Evolutionary conservation across 2,797 vertebrate genomes (phyloP).

Genomic region (Sebastes taczanowskii): DNA sequence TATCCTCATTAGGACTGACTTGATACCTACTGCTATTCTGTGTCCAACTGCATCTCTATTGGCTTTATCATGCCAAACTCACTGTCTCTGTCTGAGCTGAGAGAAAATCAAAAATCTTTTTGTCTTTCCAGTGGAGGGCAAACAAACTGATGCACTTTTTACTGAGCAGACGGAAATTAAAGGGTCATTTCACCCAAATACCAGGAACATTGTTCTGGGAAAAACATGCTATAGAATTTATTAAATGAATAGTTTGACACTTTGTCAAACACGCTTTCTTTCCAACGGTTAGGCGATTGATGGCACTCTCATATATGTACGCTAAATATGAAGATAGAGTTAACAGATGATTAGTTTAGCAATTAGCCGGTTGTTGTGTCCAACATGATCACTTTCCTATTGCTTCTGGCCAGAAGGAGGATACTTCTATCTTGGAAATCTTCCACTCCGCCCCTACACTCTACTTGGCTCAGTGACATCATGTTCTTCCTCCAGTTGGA

Average conservation of each 20-base stretch:
- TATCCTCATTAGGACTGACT: conserved; percentile 49
- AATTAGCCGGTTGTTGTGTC: neutral
- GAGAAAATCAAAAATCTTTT: neutral
- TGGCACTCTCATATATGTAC: neutral
- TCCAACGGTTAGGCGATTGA: neutral
- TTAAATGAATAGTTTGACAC: neutral
- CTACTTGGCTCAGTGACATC: too few relatives aligned
- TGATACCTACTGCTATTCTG: conserved; percentile 31
- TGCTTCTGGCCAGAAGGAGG: too few relatives aligned
- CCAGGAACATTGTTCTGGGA: neutral
- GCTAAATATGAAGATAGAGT: neutral
- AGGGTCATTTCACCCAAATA: neutral
- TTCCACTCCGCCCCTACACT: too few relatives aligned
- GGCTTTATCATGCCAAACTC: neutral
- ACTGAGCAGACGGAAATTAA: neutral
- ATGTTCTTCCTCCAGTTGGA: too few relatives aligned
- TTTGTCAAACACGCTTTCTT: neutral
- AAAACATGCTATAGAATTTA: neutral
- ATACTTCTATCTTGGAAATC: too few relatives aligned
- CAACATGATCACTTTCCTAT: too few relatives aligned
- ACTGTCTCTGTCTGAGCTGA: neutral
- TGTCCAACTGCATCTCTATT: conserved; percentile 35
- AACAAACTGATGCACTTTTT: neutral
- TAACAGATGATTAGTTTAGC: neutral
- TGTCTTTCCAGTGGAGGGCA: conserved; percentile 11